Evolutionary conservation across 2,888 invertebrate species (phyloP).

Genomic region (Stratiomys singularior): DNA sequence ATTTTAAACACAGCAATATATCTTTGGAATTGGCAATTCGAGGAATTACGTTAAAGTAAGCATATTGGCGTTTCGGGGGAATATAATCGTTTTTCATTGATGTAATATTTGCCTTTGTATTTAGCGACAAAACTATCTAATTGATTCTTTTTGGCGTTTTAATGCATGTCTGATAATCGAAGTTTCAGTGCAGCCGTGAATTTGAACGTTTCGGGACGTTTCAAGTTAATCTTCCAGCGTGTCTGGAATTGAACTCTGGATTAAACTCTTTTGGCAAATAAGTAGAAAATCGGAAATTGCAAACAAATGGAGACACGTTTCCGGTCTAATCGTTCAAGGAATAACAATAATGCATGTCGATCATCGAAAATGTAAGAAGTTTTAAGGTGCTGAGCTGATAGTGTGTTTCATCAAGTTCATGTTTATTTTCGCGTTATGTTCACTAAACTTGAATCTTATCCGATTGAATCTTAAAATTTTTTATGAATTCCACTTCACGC

Average conservation of each 20-base stretch:
- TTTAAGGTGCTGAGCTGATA: no score
- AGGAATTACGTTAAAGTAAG: background rate
- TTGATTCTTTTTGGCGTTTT: conserved; percentile 20
- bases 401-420: no score
- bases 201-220: background rate
- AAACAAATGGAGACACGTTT: conserved; percentile 35
- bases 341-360: background rate
- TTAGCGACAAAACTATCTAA: conserved; percentile 2
- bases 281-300: background rate
- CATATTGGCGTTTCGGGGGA: background rate
- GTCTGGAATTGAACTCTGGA: no score
- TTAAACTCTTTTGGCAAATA: no score
- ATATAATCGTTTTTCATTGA: background rate
- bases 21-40: background rate
- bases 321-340: conserved; percentile 11
- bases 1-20: no score
- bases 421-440: no score
- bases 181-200: conserved; percentile 8
- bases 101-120: conserved; percentile 21
- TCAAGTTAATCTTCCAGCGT: no score
- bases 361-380: conserved; percentile 36
- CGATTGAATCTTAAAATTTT: no score
- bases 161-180: background rate
- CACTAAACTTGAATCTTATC: no score
- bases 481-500: no score